Conservation (phyloP, 2,113 vertebrate genomes). For the Symphodus melops region DNA sequence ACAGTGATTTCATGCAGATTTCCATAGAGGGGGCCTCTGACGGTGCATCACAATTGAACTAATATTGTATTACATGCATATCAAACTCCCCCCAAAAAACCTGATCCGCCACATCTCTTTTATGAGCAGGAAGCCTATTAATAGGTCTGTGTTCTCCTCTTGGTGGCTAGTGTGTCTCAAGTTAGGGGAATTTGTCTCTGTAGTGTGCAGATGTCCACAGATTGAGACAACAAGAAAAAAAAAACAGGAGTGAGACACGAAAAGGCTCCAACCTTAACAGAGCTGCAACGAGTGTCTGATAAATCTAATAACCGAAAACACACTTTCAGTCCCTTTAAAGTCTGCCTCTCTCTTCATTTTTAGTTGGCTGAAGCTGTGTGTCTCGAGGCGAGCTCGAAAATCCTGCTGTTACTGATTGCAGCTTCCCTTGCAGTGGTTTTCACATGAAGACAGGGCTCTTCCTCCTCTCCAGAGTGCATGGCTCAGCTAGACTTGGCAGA, state of each 20-base stretch:
- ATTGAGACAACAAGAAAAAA: conserved; percentile 61
- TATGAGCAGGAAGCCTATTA: conserved; percentile 83
- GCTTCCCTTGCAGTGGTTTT: conserved; percentile 40
- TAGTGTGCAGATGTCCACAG: conserved; percentile 65
- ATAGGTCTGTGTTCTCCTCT: conserved; percentile 79
- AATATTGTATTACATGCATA: conserved; percentile 86
- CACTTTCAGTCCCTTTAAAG: conserved; percentile 27
- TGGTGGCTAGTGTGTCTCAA: conserved; percentile 80
- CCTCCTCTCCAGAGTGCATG: background rate
- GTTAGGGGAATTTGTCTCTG: conserved; percentile 75
- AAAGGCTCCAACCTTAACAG: conserved; percentile 26
- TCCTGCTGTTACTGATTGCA: conserved; percentile 55
- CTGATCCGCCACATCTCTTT: conserved; percentile 80
- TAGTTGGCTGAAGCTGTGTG: conserved; percentile 53
- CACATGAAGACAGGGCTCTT: conserved; percentile 25
- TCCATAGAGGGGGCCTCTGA: conserved; percentile 78
- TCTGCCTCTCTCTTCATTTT: conserved; percentile 39
- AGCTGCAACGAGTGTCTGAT: conserved; percentile 37
- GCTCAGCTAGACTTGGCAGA: conserved; percentile 34
- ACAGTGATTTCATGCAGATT: conserved; percentile 89
- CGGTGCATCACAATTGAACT: conserved; percentile 82
- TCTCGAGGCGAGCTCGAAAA: conserved; percentile 51
- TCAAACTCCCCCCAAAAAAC: conserved; percentile 82
- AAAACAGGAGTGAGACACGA: conserved; percentile 4
- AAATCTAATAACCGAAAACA: conserved; percentile 49